A percentile compares a stretch with the other conserved stretches of the same genome.
phyloP scores from a whole-genome alignment of 2,888 invertebrate species.

The Helleia helle region DNA sequence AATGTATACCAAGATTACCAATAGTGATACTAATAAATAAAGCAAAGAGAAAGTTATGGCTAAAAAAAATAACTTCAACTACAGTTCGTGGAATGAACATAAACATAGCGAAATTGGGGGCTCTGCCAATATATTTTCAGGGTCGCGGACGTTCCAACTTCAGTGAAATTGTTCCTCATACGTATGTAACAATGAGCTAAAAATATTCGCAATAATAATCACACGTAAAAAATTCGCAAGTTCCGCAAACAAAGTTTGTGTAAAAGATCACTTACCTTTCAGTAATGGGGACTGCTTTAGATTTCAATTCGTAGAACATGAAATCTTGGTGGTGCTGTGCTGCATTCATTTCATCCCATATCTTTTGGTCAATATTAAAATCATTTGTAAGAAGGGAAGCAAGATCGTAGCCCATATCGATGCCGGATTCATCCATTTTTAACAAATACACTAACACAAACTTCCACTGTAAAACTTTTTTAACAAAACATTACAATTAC shows the following conservation, averaged over 20 bases:
- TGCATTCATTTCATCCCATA: slow-evolving; percentile 70
- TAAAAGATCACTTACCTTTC: slow-evolving; percentile 63
- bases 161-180: slow-evolving; percentile 64
- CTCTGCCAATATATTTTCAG: slow-evolving; percentile 66
- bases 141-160: slow-evolving; percentile 50
- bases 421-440: slow-evolving; percentile 77
- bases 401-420: slow-evolving; percentile 78
- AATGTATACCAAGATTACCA: too few relatives aligned
- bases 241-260: slow-evolving; percentile 11
- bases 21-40: neutral
- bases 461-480: slow-evolving; percentile 40
- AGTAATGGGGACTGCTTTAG: slow-evolving; percentile 72
- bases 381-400: slow-evolving; percentile 72
- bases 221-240: slow-evolving; percentile 17
- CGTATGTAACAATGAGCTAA: slow-evolving; percentile 44
- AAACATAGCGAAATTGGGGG: slow-evolving; percentile 52
- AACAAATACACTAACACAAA: slow-evolving; percentile 47
- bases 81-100: slow-evolving; percentile 33
- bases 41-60: neutral
- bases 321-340: slow-evolving; percentile 73
- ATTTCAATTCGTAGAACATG: slow-evolving; percentile 77
- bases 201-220: slow-evolving; percentile 46
- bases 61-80: neutral
- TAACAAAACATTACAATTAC: slow-evolving; percentile 34
- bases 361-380: slow-evolving; percentile 65